phyloP scores from a whole-genome alignment of 2,888 invertebrate genomes.

The Girardia tigrina region DNA sequence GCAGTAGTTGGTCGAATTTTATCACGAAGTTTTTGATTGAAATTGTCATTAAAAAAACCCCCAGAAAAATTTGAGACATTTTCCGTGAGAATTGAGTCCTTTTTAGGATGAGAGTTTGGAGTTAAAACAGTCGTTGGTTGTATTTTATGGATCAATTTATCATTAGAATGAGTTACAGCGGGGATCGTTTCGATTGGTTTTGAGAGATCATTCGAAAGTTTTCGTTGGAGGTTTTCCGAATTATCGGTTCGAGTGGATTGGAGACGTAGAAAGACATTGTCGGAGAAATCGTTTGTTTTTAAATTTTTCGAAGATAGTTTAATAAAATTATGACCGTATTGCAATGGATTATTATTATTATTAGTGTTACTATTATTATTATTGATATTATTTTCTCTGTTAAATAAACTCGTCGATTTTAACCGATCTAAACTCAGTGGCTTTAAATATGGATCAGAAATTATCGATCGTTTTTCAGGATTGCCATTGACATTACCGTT shows the following conservation, averaged over 20 bases:
- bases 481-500: neutral
- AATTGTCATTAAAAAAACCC: neutral
- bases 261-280: slow-evolving; percentile 1
- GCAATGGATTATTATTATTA: neutral
- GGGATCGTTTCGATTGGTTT: neutral
- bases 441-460: neutral
- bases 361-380: no score
- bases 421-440: neutral
- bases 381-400: neutral
- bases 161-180: neutral
- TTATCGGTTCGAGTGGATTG: neutral
- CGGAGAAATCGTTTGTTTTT: neutral
- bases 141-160: neutral
- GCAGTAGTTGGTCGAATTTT: neutral
- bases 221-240: neutral
- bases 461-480: neutral
- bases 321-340: neutral
- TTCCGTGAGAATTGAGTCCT: neutral
- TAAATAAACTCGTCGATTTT: neutral
- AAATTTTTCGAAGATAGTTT: neutral
- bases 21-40: neutral
- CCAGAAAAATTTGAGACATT: neutral
- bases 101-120: neutral
- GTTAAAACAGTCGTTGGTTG: no score
- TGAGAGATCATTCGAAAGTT: neutral